These are phyloP conservation scores for Potamarius usumacintae DNA, from an alignment of 2,113 vertebrate genomes.

Conservation along the genomic window DNA sequence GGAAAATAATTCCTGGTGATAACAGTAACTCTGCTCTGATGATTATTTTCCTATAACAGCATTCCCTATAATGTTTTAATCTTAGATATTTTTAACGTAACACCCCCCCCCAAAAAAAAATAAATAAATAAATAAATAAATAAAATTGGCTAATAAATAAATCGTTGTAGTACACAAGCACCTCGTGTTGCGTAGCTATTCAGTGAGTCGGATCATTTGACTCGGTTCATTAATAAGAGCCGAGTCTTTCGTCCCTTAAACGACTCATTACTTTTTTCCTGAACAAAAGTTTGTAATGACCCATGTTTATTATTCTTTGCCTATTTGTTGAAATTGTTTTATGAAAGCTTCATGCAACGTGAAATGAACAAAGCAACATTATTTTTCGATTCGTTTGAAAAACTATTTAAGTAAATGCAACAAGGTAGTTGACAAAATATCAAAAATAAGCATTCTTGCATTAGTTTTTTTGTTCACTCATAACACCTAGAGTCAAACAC, in stretches of 20 bases:
- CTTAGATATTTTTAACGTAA: neutral
- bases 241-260: too few relatives aligned
- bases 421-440: neutral
- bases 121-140: too few relatives aligned
- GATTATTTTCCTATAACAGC: neutral
- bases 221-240: too few relatives aligned
- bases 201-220: too few relatives aligned
- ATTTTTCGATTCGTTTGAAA: neutral
- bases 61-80: neutral
- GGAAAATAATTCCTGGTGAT: neutral
- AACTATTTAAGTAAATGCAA: neutral
- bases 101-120: too few relatives aligned
- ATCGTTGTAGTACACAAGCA: too few relatives aligned
- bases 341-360: neutral
- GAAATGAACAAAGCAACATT: neutral
- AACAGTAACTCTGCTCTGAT: neutral
- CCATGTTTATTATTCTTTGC: neutral
- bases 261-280: neutral
- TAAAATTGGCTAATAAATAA: too few relatives aligned
- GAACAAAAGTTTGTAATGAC: neutral
- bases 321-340: neutral
- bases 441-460: neutral
- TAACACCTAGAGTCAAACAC: neutral
- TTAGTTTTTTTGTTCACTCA: neutral
- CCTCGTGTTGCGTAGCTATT: too few relatives aligned